Conservation (phyloP, 2,797 vertebrate genomes). For the Adelosebastes latens region DNA sequence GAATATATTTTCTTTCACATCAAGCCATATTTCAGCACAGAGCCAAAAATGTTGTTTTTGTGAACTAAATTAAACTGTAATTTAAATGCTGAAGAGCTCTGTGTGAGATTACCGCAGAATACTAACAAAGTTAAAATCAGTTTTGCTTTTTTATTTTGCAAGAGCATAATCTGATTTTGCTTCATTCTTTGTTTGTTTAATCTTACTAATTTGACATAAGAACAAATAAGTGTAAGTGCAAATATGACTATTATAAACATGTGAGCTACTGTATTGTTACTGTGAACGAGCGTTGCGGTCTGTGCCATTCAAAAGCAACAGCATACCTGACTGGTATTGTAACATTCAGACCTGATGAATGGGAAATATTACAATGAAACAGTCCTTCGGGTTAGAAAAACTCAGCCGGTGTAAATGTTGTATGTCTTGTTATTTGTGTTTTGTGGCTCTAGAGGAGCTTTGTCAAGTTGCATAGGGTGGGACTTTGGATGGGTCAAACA, state of each 20-base stretch:
- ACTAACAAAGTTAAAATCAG: not conserved
- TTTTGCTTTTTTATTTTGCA: conserved; percentile 3
- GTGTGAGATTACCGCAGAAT: not conserved
- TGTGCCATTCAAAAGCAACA: not conserved
- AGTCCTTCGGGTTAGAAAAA: no score
- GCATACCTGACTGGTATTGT: not conserved
- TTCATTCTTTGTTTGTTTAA: conserved; percentile 11
- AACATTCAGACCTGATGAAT: not conserved
- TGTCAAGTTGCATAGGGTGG: no score
- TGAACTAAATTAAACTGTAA: not conserved
- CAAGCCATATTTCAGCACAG: not conserved
- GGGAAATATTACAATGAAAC: not conserved
- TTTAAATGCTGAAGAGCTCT: not conserved
- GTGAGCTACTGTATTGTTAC: not conserved
- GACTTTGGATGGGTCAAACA: no score
- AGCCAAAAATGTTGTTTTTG: not conserved
- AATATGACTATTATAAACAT: not conserved
- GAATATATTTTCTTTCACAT: not conserved
- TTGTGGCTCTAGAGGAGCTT: no score
- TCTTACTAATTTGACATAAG: not conserved
- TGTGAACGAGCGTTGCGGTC: not conserved
- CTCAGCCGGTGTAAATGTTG: no score
- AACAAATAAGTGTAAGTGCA: not conserved
- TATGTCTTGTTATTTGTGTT: no score
- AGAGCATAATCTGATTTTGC: not conserved